Conservation (phyloP, 2,888 invertebrate species). For the Chydorus sphaericus region DNA sequence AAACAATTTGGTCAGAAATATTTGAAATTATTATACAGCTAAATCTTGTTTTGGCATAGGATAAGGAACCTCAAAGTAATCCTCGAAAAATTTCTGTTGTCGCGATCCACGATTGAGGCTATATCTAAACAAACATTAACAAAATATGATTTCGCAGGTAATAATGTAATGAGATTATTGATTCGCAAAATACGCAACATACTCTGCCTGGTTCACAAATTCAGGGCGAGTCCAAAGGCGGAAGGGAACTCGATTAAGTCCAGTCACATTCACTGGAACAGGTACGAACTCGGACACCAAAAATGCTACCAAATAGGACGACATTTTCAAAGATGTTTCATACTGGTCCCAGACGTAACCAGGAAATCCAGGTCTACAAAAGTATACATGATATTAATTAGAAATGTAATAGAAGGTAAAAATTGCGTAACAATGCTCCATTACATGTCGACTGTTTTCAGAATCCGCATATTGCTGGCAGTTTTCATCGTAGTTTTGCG, state of each 20-base stretch:
- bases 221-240: constrained; percentile 1
- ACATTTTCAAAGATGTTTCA: constrained; percentile 38
- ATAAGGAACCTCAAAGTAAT: constrained; percentile 17
- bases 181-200: no score
- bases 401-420: no score
- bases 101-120: constrained; percentile 41
- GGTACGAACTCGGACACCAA: constrained; percentile 33
- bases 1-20: no score
- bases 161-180: no score
- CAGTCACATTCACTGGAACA: constrained; percentile 20
- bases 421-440: no score
- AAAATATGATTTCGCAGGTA: no score
- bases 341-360: constrained; percentile 7
- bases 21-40: not conserved
- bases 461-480: not conserved
- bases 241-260: constrained; percentile 19
- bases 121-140: no score
- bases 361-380: not conserved
- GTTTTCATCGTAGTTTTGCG: constrained; percentile 23
- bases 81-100: constrained; percentile 24
- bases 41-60: constrained; percentile 18
- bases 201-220: not conserved
- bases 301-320: constrained; percentile 38
- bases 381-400: no score
- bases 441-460: not conserved